phyloP scores from a whole-genome alignment of 2,113 vertebrate genomes.

The Dascyllus trimaculatus region DNA sequence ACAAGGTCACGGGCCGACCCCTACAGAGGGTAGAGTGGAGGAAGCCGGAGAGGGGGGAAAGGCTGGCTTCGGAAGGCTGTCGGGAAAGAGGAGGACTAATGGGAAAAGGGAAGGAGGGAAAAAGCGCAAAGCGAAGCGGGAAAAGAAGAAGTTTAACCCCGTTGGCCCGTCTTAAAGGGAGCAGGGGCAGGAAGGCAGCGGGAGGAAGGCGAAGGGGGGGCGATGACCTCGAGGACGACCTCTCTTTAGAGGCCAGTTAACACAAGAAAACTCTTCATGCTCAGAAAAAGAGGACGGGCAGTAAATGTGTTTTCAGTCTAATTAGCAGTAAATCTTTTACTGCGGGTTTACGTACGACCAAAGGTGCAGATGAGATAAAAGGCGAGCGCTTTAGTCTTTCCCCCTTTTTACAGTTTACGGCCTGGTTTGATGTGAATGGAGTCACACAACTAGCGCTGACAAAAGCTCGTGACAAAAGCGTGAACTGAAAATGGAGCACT shows the following conservation, averaged over 20 bases:
- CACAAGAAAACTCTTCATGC: constrained; percentile 47
- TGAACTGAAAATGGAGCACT: too few relatives aligned
- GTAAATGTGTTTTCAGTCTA: constrained; percentile 58
- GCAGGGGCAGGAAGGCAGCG: constrained; percentile 19
- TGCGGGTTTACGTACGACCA: constrained; percentile 21
- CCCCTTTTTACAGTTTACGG: neutral
- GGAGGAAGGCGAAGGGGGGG: neutral
- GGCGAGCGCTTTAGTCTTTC: neutral
- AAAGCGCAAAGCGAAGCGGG: constrained; percentile 3
- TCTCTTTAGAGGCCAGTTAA: constrained; percentile 55
- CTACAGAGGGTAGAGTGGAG: constrained; percentile 29
- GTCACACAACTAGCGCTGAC: neutral
- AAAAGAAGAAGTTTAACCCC: constrained; percentile 45
- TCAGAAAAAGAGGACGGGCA: constrained; percentile 22
- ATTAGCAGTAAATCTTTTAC: constrained; percentile 64
- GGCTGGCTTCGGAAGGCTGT: constrained; percentile 2
- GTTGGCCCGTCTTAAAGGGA: constrained; percentile 16
- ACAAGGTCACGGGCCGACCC: constrained; percentile 62
- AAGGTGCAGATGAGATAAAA: constrained; percentile 18
- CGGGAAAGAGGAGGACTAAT: neutral
- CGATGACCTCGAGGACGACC: constrained; percentile 41
- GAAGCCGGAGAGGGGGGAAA: constrained; percentile 21
- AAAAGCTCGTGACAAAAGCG: too few relatives aligned
- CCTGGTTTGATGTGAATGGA: neutral
- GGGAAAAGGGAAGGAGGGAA: constrained; percentile 4